These are phyloP conservation scores for Microdon myrmicae DNA, from an alignment of 2,888 invertebrate species.

Conservation along the genomic window DNA sequence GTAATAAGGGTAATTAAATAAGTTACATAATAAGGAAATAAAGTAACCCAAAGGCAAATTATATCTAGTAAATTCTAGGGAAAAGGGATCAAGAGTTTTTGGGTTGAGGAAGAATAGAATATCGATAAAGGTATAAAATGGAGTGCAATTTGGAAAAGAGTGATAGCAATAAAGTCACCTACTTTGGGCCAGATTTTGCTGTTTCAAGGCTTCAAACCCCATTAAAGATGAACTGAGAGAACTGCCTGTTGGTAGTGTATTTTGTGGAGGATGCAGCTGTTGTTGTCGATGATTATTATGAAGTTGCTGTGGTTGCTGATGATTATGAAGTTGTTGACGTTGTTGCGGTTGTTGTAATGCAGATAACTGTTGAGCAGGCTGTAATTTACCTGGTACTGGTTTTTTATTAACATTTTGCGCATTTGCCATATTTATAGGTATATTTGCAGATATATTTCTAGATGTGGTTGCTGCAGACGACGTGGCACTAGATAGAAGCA, in stretches of 20 bases:
- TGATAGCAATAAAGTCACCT: conserved; percentile 20
- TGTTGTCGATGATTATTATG: conserved; percentile 32
- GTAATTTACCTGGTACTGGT: conserved; percentile 51
- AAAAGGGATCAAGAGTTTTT: too few species aligned
- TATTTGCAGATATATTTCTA: conserved; percentile 31
- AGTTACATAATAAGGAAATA: not conserved
- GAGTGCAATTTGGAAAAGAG: not conserved
- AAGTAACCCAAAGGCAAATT: not conserved
- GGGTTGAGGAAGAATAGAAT: conserved; percentile 1
- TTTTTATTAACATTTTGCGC: conserved; percentile 42
- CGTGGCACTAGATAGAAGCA: conserved; percentile 53
- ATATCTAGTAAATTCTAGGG: not conserved
- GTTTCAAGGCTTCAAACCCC: conserved; percentile 45
- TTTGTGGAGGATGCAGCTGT: conserved; percentile 26
- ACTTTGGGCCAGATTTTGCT: conserved; percentile 36
- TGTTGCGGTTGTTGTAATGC: conserved; percentile 31
- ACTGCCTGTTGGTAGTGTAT: conserved; percentile 31
- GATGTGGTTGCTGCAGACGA: conserved; percentile 48
- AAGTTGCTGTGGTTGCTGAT: conserved; percentile 27
- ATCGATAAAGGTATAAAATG: not conserved
- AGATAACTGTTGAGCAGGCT: conserved; percentile 39
- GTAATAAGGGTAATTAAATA: not conserved
- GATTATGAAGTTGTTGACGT: conserved; percentile 21
- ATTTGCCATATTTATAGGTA: conserved; percentile 63
- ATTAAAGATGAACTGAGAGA: conserved; percentile 24